phyloP scores from a whole-genome alignment of 2,797 vertebrate genomes.

The Anabacerthia variegaticeps region DNA sequence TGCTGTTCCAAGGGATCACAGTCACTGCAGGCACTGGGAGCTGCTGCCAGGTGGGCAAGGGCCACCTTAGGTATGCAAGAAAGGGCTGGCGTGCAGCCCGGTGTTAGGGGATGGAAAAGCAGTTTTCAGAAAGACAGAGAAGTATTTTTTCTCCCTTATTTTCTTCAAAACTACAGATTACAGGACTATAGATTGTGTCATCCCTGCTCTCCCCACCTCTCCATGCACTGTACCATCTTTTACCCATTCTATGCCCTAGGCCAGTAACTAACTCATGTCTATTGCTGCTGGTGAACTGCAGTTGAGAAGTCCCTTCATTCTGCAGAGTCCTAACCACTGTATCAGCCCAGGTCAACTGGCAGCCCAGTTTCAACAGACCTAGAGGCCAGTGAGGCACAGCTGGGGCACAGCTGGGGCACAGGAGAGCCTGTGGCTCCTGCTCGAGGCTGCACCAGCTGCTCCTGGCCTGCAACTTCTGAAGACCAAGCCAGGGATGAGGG shows the following conservation, averaged over 20 bases:
- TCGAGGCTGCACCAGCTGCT: accelerated
- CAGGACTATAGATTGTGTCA: background rate
- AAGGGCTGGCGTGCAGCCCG: background rate
- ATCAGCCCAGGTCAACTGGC: background rate
- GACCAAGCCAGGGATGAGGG: background rate
- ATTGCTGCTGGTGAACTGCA: background rate
- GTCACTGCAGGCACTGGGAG: accelerated
- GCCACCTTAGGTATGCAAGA: background rate
- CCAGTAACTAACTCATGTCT: background rate
- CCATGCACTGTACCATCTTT: background rate
- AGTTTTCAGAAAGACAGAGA: background rate
- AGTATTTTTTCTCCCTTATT: background rate
- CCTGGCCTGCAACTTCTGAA: accelerated
- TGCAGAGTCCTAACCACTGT: background rate
- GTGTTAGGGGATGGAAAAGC: background rate
- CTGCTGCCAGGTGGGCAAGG: background rate
- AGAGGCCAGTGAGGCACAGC: background rate
- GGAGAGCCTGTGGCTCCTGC: background rate
- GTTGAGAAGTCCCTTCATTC: background rate
- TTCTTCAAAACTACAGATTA: background rate
- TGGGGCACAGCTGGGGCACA: background rate
- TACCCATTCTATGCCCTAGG: background rate
- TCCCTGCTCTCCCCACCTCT: background rate
- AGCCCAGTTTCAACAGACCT: background rate
- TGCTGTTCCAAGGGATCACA: background rate